Base-by-base conservation (phyloP, 2,797 vertebrate genomes). In the Cichlasoma orientale region DNA sequence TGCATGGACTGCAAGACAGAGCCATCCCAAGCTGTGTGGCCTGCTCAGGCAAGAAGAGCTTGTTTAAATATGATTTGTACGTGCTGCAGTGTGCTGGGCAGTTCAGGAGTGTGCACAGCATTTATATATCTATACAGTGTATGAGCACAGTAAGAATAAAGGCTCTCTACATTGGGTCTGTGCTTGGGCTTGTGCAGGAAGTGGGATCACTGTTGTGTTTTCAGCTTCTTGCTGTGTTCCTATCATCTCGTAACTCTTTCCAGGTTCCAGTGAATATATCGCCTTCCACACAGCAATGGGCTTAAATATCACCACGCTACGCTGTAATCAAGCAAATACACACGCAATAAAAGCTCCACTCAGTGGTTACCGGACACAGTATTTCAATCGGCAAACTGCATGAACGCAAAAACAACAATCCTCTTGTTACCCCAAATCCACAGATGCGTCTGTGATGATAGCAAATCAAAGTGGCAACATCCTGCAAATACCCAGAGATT, bases 401-500 rank as follows among this genome's bases (percentile, higher is more conserved):
- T 7, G 77, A 82, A 70, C 23, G 82, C 84, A 87, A 84, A 89
- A 87, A 90, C 90, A 93, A 91, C 89, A 91, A 88, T 90, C 88
- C 87, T 90, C 88, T 87, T 92, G 87, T 93, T 90, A 79, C 79
- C 80, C 78, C 78, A 86, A 92, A 91, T 89, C 86, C 87, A 79
- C 77, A 79, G 84, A 86, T 84, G 86, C 77, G 87, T 75, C 87
- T 61, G 82, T 75, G 89, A 91, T 82, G 89, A 91, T 58, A 78
- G 81, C 76, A 57, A 92, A 89, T 89, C 86, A 89, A 90, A 92
- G 89, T 84, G 89, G 82, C 86, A 84, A 91, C 92, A 92, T 89
- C 85, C 89, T 92, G 76, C 79, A 86, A 92, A 90, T 79, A 85
- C 87, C 77, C 77, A 88, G 88, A 93, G 92, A 94, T 94, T 90